These are phyloP conservation scores for Aplidium turbinatum DNA, from an alignment of 23 tunicate genomes.

Conservation along the genomic window DNA sequence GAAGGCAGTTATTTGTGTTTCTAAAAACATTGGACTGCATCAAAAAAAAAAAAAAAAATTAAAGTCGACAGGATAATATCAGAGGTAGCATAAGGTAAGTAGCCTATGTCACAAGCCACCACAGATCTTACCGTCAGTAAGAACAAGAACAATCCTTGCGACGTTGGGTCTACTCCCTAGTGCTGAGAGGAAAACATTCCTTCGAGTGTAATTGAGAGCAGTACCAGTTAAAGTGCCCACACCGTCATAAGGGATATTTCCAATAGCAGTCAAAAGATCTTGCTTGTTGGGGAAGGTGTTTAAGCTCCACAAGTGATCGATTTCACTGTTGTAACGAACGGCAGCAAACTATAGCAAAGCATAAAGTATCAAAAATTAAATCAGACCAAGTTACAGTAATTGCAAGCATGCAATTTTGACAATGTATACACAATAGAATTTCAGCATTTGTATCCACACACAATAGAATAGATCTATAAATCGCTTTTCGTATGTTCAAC, in stretches of 20 bases:
- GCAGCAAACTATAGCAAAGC: slow-evolving; percentile 49
- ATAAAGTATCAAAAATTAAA: too few species aligned
- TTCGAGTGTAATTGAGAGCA: slow-evolving; percentile 53
- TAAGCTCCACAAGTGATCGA: slow-evolving; percentile 56
- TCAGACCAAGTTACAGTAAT: too few species aligned
- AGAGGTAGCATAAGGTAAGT: not conserved
- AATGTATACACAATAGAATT: not conserved
- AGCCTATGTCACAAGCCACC: not conserved
- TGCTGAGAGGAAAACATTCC: slow-evolving; percentile 31
- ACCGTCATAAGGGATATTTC: slow-evolving; percentile 54
- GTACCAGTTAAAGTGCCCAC: slow-evolving; percentile 64
- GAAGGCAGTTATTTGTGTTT: too few species aligned
- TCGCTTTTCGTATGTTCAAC: too few species aligned
- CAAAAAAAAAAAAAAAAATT: too few species aligned
- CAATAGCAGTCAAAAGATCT: slow-evolving; percentile 30
- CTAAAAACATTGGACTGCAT: too few species aligned
- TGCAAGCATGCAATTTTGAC: not conserved
- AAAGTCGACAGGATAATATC: too few species aligned
- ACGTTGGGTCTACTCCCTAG: slow-evolving; percentile 50
- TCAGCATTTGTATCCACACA: too few species aligned
- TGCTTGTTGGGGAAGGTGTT: slow-evolving; percentile 15
- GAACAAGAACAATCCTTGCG: slow-evolving; percentile 48
- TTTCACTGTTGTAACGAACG: slow-evolving; percentile 70
- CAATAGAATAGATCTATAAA: too few species aligned
- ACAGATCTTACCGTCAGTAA: slow-evolving; percentile 82